Percentiles rank a stretch among this genome's conserved stretches.
phyloP scores from a whole-genome alignment of 2,113 vertebrate genomes.

The Prunella himalayana region DNA sequence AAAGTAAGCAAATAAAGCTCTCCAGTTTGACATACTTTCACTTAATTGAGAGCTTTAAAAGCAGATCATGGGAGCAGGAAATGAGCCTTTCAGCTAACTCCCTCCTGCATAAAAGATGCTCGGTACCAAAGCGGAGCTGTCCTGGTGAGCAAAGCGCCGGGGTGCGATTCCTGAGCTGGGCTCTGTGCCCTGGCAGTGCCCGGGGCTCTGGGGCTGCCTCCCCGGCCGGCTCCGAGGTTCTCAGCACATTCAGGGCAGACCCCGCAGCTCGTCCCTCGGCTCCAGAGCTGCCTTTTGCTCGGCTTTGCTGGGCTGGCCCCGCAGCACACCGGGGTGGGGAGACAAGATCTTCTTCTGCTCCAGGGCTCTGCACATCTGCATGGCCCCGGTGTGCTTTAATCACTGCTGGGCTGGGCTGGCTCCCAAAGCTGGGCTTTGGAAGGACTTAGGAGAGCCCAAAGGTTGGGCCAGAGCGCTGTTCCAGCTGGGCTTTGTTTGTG shows the following conservation, averaged over 20 bases:
- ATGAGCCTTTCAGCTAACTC: background rate
- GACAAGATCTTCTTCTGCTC: background rate
- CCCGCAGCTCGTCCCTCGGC: rapidly evolving
- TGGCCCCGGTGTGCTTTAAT: rapidly evolving
- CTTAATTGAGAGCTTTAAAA: background rate
- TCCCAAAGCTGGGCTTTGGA: background rate
- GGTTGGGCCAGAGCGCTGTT: background rate
- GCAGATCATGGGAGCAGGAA: background rate
- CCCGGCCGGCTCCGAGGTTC: background rate
- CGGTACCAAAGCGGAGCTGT: background rate
- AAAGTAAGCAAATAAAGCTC: background rate
- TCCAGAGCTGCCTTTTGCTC: background rate
- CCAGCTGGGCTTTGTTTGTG: background rate
- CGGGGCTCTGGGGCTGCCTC: background rate
- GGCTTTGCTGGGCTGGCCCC: background rate
- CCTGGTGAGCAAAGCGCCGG: background rate
- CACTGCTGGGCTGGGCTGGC: rapidly evolving
- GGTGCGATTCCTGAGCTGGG: background rate
- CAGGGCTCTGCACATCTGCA: background rate
- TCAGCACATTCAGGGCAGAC: background rate
- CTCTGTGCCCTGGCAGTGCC: background rate
- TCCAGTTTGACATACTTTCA: background rate
- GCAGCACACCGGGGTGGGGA: background rate
- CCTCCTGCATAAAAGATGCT: background rate
- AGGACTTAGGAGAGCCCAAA: background rate